A percentile compares a stretch with the other conserved stretches of the same genome.
phyloP scores from a whole-genome alignment of 2,113 vertebrate genomes.

The Mesoclemmys tuberculata region DNA sequence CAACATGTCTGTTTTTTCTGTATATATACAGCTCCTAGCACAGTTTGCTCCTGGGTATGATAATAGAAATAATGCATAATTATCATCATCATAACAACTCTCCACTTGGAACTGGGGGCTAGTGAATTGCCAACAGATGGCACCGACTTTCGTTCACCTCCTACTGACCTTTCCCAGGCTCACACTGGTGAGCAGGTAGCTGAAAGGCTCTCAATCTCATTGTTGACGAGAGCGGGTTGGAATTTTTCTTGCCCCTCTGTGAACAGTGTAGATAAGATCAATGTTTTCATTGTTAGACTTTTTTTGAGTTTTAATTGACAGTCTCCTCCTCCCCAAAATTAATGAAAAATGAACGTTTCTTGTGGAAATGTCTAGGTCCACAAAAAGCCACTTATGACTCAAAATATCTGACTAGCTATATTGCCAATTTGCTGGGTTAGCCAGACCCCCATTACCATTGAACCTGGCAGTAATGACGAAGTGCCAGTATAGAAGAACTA shows the following conservation, averaged over 20 bases:
- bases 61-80: background rate
- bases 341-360: background rate
- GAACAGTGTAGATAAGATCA: background rate
- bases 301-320: background rate
- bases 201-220: background rate
- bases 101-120: accelerated
- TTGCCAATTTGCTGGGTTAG: background rate
- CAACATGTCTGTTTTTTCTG: background rate
- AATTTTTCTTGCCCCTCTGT: background rate
- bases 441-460: background rate
- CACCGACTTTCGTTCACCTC: background rate
- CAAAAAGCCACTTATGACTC: background rate
- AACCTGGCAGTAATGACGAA: background rate
- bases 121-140: background rate
- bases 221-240: accelerated
- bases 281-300: background rate
- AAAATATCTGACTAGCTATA: background rate
- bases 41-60: background rate
- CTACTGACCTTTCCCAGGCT: accelerated
- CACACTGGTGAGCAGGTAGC: background rate
- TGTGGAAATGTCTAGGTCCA: background rate
- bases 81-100: background rate
- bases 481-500: background rate
- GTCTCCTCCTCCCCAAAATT: background rate
- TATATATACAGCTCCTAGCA: background rate